Evolutionary conservation across 1,140 invertebrate genomes (phyloP), one percentile per base, ranked within the genome.

Genomic region (Zophobas morio): DNA sequence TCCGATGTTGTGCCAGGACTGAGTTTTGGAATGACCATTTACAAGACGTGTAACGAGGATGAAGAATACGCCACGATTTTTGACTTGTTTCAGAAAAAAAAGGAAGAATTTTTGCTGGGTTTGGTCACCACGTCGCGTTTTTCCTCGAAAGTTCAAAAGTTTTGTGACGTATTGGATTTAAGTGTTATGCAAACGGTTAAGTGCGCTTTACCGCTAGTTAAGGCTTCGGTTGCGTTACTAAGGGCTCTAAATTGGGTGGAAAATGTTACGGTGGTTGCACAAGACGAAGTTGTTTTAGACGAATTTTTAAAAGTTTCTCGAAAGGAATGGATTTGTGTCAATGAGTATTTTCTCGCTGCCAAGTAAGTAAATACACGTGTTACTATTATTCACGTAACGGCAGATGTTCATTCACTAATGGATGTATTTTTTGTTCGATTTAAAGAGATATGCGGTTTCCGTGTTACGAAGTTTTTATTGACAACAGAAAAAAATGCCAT

Each of bases 221-320:
- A 78, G 34, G 79, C 80, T 56, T 63, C 78, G 32, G 78, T 84
- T 2, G 66, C 80, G 37, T 57, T 85, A 36, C 71, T 86, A 42
- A 47, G 54, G 5, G 40, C 47, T 1, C 53, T 85, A n/a, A 74
- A 78, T 34, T 83, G 84, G 82, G 76, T 63, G 0, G 75, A 80
- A n/a, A 82, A 85, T 80, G 74, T 86, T 33, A 83, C 84, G 1
- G 76, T 85, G 35, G 34, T 84, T 32, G 76, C 83, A 1, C 75
- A 79, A 5, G 63, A 84, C 70, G 75, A 82, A 33, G 51, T 74
- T 32, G 70, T 83, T 54, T 6, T 84, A 1, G 77, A 81, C 3
- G 79, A 83, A 39, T 82, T 86, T 81, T 84, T 81, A 53, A 77
- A 76, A 8, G 42, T 76, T 39, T 70, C 84, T 0, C 81, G 79